These are phyloP conservation scores for Polypterus senegalus DNA, from an alignment of 2,113 vertebrate species.

Conservation along the genomic window DNA sequence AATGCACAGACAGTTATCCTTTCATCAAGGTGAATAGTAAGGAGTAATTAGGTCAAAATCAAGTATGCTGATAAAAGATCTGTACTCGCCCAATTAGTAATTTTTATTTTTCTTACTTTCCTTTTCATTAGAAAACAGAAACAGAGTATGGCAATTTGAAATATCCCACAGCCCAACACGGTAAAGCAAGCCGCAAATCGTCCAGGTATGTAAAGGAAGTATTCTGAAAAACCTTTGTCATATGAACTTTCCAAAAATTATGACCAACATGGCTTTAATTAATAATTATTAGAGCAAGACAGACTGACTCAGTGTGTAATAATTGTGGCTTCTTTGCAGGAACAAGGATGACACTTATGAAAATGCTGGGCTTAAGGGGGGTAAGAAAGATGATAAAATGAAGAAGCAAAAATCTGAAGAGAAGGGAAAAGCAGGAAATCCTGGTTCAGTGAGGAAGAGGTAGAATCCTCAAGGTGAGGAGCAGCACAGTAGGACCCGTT, in stretches of 20 bases:
- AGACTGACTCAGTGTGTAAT: background rate
- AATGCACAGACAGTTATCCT: too few relatives aligned
- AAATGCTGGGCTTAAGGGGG: conserved; percentile 55
- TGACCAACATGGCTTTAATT: too few relatives aligned
- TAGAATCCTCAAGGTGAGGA: conserved; percentile 33
- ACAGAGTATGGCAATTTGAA: conserved; percentile 80
- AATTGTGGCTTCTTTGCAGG: conserved; percentile 35
- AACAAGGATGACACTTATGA: conserved; percentile 77
- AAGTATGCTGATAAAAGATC: too few relatives aligned
- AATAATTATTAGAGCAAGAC: too few relatives aligned
- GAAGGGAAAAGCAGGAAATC: conserved; percentile 49
- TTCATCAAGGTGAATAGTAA: too few relatives aligned
- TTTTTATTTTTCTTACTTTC: background rate
- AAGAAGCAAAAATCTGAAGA: conserved; percentile 65
- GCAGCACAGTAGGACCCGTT: background rate
- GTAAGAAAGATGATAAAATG: conserved; percentile 63
- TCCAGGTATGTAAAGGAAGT: conserved; percentile 55
- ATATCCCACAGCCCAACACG: conserved; percentile 52
- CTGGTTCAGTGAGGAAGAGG: conserved; percentile 67
- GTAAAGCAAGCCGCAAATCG: conserved; percentile 53
- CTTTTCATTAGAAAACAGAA: conserved; percentile 41
- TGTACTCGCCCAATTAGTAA: conserved; percentile 9
- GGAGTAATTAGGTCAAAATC: too few relatives aligned
- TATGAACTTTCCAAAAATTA: too few relatives aligned
- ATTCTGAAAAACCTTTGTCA: too few relatives aligned